Conservation (phyloP, 2,888 invertebrate genomes). For the Ophraella communa region DNA sequence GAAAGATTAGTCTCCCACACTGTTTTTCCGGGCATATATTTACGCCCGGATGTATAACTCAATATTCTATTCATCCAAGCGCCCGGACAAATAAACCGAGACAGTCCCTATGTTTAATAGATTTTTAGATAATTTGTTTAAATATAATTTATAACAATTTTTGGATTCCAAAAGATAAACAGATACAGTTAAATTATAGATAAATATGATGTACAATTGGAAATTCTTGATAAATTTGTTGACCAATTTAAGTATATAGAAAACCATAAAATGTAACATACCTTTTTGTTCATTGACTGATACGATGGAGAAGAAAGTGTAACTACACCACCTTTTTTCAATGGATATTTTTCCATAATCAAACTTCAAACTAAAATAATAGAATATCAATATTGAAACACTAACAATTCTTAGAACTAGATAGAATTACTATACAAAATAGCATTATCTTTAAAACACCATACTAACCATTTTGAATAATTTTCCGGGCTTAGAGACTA, state of each 20-base stretch:
- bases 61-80: too few species aligned
- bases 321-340: conserved; percentile 65
- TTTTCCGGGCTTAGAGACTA: not conserved
- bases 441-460: not conserved
- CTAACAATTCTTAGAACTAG: not conserved
- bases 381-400: conserved; percentile 16
- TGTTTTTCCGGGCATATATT: too few species aligned
- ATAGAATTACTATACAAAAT: conserved; percentile 10
- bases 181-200: too few species aligned
- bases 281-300: conserved; percentile 69
- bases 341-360: conserved; percentile 75
- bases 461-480: conserved; percentile 16
- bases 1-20: too few species aligned
- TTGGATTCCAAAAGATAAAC: too few species aligned
- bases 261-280: conserved; percentile 51
- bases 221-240: not conserved
- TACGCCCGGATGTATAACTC: too few species aligned
- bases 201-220: not conserved
- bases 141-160: too few species aligned
- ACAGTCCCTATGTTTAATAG: too few species aligned
- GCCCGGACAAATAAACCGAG: too few species aligned
- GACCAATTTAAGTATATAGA: not conserved
- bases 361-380: conserved; percentile 48
- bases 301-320: conserved; percentile 65
- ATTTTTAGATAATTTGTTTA: too few species aligned